A percentile compares a stretch with the other conserved stretches of the same genome.
Conservation (phyloP, 2,113 vertebrate species). For the Leptobrachium leishanense region DNA sequence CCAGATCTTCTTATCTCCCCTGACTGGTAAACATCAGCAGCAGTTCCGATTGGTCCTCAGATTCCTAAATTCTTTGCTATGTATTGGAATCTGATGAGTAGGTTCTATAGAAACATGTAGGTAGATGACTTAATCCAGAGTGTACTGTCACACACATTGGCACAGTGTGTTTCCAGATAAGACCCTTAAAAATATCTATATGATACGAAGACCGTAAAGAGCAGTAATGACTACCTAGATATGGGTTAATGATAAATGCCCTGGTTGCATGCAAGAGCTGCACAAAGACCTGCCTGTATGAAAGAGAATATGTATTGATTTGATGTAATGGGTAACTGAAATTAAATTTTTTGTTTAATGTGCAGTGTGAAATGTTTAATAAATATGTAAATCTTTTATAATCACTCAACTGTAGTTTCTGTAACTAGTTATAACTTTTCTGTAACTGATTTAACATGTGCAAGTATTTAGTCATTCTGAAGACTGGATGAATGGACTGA, state of each 20-base stretch:
- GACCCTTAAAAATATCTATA: slow-evolving; percentile 17
- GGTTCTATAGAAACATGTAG: too few species aligned
- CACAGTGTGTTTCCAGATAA: slow-evolving; percentile 16
- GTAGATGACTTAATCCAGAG: too few species aligned
- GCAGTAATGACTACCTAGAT: slow-evolving; percentile 8
- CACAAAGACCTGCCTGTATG: slow-evolving; percentile 22
- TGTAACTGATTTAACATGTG: background rate
- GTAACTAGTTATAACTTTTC: background rate
- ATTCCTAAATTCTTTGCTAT: too few species aligned
- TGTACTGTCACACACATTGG: slow-evolving; percentile 21
- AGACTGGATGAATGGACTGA: background rate
- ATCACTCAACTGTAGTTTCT: background rate
- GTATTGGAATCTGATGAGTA: too few species aligned
- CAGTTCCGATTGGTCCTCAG: too few species aligned
- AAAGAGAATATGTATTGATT: slow-evolving; percentile 26
- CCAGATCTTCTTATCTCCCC: too few species aligned
- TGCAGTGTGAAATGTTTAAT: too few species aligned
- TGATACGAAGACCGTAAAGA: slow-evolving; percentile 11
- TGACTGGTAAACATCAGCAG: too few species aligned
- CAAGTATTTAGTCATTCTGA: background rate
- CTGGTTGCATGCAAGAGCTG: slow-evolving; percentile 10
- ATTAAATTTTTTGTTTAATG: background rate
- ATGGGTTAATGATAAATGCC: slow-evolving; percentile 36
- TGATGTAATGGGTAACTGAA: background rate
- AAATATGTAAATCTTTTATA: too few species aligned